Conservation (phyloP, 2,797 vertebrate species). For the Acrossocheilus wenchowensis region DNA sequence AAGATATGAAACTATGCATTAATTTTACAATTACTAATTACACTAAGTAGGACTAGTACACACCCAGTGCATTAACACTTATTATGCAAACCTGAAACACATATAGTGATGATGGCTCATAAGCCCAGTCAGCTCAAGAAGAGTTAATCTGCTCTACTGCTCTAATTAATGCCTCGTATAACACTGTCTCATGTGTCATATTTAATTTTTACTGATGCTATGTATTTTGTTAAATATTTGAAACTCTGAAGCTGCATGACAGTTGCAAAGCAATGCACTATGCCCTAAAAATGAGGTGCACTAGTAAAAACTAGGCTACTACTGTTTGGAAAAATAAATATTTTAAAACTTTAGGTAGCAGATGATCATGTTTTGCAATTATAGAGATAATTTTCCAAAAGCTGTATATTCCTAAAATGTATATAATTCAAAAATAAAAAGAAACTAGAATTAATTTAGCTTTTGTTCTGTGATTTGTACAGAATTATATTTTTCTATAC, state of each 20-base stretch:
- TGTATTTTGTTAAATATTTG: no score
- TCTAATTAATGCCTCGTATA: neutral
- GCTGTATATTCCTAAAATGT: neutral
- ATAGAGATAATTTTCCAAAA: neutral
- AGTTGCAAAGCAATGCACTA: neutral
- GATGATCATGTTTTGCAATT: neutral
- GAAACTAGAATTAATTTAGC: neutral
- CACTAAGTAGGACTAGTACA: neutral
- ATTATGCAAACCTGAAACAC: neutral
- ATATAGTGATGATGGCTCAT: neutral
- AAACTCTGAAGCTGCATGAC: neutral
- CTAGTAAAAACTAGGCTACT: neutral
- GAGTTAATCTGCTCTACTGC: neutral
- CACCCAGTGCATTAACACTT: neutral
- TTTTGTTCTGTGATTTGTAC: neutral
- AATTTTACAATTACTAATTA: neutral
- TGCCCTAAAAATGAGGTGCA: neutral
- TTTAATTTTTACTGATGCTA: no score
- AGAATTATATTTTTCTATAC: no score
- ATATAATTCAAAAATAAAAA: neutral
- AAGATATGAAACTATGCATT: no score
- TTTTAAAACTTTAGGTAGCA: neutral
- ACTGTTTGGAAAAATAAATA: neutral
- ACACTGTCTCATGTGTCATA: neutral
- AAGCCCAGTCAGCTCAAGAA: no score